Evolutionary conservation across 2,113 vertebrate genomes (phyloP), one percentile per base, ranked within the genome.

Genomic region (Sebastes fasciatus): DNA sequence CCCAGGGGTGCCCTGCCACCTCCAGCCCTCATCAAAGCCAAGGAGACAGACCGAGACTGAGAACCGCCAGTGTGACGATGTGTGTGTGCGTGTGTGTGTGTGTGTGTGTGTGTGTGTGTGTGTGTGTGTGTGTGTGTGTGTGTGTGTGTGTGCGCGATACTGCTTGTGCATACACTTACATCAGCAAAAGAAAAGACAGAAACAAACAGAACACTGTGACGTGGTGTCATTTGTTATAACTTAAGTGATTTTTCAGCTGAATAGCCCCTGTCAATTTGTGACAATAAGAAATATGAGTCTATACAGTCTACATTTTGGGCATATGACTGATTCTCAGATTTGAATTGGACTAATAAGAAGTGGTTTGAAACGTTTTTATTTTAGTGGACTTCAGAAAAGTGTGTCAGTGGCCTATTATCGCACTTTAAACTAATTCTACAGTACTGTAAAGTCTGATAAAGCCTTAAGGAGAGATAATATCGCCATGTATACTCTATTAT

Each of bases 1-100:
- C 58, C 70, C 74, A 6, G 66, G 89, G 87, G 80, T 14, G n/a
- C 60, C 61, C 80, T 63, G 78, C 79, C 88, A 90, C 85, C 79
- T 57, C 73, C 57, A 57, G 80, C 77, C 75, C 63, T 74, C 70
- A 85, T 92, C 86, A 82, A 68, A 86, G 48, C 63, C 26, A 70
- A 87, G 54, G 62, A 87, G 73, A 62, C 5, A 57, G 76, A 62
- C 43, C 10, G 19, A 68, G 79, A 73, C 46, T n/a, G 80, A 63
- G 67, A 67, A 83, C 16, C 5, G 19, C 78, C 54, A 58, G 52
- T 63, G 79, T 72, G 79, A 70, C 61, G 68, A 52, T 65, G 69
- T 66, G 63, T 67, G 66, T 12, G 70, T 68, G 79, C 10, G 60
- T 42, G 61, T 11, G 55, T 4, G 11, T 63, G 52, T 63, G 79